These are phyloP conservation scores for Callinectes sapidus DNA, from an alignment of 2,888 invertebrate species.

Conservation along the genomic window DNA sequence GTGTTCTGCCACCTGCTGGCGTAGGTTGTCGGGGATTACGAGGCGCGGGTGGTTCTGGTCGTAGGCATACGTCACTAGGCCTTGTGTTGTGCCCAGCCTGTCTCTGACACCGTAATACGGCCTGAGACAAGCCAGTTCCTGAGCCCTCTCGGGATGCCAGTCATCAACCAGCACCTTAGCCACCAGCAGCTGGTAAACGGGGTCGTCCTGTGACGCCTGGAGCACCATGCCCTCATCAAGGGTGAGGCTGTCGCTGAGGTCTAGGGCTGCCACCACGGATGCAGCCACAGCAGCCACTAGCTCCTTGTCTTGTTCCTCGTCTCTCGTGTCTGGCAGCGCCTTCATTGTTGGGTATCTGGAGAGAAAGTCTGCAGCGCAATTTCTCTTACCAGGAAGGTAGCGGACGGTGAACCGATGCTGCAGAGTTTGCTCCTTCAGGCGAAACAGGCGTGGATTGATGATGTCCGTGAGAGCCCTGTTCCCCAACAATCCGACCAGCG, in stretches of 20 bases:
- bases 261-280: conserved; percentile 23
- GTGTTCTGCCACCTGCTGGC: background rate
- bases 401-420: conserved; percentile 44
- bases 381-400: conserved; percentile 41
- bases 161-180: background rate
- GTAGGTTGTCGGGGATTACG: background rate
- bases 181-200: background rate
- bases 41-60: background rate
- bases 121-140: background rate
- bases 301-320: background rate
- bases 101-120: background rate
- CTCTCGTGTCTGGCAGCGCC: background rate
- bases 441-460: conserved; percentile 24
- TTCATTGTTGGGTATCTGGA: conserved; percentile 41
- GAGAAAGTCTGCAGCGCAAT: conserved; percentile 30
- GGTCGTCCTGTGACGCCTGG: background rate
- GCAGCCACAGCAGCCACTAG: background rate
- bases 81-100: background rate
- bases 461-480: conserved; percentile 14
- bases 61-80: background rate
- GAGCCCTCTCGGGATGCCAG: background rate
- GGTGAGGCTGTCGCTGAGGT: conserved; percentile 20
- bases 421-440: conserved; percentile 41
- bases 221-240: conserved; percentile 18
- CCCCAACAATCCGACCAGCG: conserved; percentile 17